Percentiles rank a stretch among this genome's conserved stretches.
Evolutionary conservation across 2,113 vertebrate species (phyloP).

Genomic region (Cebus imitator): DNA sequence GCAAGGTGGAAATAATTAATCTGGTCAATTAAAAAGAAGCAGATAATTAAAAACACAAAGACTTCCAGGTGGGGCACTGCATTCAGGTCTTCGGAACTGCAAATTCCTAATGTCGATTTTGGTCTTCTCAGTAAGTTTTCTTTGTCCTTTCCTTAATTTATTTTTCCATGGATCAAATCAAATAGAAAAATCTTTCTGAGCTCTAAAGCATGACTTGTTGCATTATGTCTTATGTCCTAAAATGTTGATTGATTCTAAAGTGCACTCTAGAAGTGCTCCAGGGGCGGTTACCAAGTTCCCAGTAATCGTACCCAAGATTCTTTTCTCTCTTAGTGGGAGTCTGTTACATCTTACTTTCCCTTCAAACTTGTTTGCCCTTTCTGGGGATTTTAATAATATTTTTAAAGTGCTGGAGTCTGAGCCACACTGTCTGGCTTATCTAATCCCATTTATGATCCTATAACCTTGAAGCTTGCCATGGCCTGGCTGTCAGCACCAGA

Average conservation of each 20-base stretch:
- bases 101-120: slow-evolving; percentile 65
- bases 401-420: slow-evolving; percentile 60
- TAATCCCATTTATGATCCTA: slow-evolving; percentile 83
- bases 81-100: slow-evolving; percentile 65
- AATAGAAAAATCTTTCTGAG: slow-evolving; percentile 45
- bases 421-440: slow-evolving; percentile 75
- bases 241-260: slow-evolving; percentile 38
- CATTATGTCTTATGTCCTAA: slow-evolving; percentile 34
- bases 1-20: slow-evolving; percentile 89
- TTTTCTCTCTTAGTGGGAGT: not conserved
- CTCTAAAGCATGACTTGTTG: slow-evolving; percentile 38
- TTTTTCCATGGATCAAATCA: slow-evolving; percentile 44
- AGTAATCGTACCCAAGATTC: not conserved
- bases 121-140: not conserved
- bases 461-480: slow-evolving; percentile 71
- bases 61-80: slow-evolving; percentile 69
- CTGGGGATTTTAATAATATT: slow-evolving; percentile 62
- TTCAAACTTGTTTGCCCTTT: slow-evolving; percentile 72
- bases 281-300: not conserved
- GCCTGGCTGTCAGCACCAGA: slow-evolving; percentile 77
- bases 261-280: not conserved
- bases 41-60: slow-evolving; percentile 84
- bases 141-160: not conserved
- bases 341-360: not conserved
- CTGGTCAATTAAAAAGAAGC: slow-evolving; percentile 85